Evolutionary conservation across 2,797 vertebrate species (phyloP).

Genomic region (Kryptolebias ocellatus): DNA sequence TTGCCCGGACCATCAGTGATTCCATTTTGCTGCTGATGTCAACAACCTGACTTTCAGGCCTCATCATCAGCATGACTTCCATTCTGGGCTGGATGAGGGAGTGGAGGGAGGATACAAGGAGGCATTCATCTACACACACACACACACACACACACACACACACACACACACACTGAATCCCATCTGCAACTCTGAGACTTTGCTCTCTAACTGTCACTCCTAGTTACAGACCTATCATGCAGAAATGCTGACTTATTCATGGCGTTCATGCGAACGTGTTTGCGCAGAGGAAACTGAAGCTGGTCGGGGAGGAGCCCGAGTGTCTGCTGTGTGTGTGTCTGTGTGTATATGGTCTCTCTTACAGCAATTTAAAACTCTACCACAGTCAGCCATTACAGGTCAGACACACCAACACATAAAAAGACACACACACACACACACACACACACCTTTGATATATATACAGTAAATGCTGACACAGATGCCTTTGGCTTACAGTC

Average conservation of each 20-base stretch:
- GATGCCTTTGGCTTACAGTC: slow-evolving; percentile 28
- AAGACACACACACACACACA: slow-evolving; percentile 21
- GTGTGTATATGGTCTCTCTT: slow-evolving; percentile 29
- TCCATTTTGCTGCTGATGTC: slow-evolving; percentile 52
- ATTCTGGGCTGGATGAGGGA: slow-evolving; percentile 51
- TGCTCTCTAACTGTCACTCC: slow-evolving; percentile 78
- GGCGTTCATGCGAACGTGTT: slow-evolving; percentile 73
- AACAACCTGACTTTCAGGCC: slow-evolving; percentile 40
- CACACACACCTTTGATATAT: slow-evolving; percentile 13
- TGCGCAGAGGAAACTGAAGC: slow-evolving; percentile 69
- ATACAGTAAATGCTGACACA: slow-evolving; percentile 34
- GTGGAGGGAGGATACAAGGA: slow-evolving; percentile 27
- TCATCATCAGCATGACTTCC: slow-evolving; percentile 60
- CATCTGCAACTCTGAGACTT: slow-evolving; percentile 65
- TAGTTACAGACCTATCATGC: slow-evolving; percentile 78
- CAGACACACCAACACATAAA: slow-evolving; percentile 16
- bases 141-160: neutral
- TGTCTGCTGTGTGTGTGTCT: slow-evolving; percentile 8
- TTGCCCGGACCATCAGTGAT: slow-evolving; percentile 8
- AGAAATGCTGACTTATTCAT: slow-evolving; percentile 82
- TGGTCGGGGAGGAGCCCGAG: slow-evolving; percentile 41
- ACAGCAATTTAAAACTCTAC: slow-evolving; percentile 43
- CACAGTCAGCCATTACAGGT: slow-evolving; percentile 56
- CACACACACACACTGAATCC: slow-evolving; percentile 34
- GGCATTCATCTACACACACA: slow-evolving; percentile 28